A percentile compares a stretch with the other conserved stretches of the same genome.
phyloP scores from a whole-genome alignment of 2,113 vertebrate genomes.

The Sinocyclocheilus anophthalmus region DNA sequence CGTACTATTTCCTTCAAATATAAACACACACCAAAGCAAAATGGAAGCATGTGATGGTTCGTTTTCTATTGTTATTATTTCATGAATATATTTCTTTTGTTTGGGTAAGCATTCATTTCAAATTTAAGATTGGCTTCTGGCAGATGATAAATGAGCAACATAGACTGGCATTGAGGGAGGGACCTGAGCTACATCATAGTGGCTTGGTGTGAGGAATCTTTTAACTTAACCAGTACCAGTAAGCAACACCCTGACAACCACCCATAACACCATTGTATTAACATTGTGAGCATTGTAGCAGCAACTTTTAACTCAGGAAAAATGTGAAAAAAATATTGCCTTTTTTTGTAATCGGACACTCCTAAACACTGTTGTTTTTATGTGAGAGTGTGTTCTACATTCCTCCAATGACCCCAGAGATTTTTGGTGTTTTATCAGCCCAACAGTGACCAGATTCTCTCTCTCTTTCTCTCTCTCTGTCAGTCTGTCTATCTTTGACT shows the following conservation, averaged over 20 bases:
- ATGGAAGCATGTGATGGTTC: conserved; percentile 7
- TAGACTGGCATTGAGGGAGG: background rate
- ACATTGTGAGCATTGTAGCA: background rate
- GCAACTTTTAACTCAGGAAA: background rate
- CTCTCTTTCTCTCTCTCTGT: conserved; percentile 57
- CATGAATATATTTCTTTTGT: background rate
- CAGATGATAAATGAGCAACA: background rate
- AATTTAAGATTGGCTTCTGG: background rate
- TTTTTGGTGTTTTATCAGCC: conserved; percentile 47
- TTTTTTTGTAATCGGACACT: background rate
- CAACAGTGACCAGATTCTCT: conserved; percentile 43
- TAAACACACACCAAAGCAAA: conserved; percentile 52
- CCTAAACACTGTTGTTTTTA: conserved; percentile 12
- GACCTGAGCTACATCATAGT: background rate
- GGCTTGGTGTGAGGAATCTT: background rate
- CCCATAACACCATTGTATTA: background rate
- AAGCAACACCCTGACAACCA: background rate
- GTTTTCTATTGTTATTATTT: conserved; percentile 8
- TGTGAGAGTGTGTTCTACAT: conserved; percentile 44
- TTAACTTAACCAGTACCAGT: background rate
- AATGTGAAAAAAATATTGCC: background rate
- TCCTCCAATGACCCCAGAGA: conserved; percentile 42
- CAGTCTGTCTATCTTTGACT: conserved; percentile 22
- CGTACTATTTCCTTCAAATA: conserved; percentile 53
- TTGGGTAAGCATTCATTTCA: background rate